A percentile compares a stretch with the other conserved stretches of the same genome.
Conservation (phyloP, 2,888 invertebrate species). For the Gymnosoma rotundatum region DNA sequence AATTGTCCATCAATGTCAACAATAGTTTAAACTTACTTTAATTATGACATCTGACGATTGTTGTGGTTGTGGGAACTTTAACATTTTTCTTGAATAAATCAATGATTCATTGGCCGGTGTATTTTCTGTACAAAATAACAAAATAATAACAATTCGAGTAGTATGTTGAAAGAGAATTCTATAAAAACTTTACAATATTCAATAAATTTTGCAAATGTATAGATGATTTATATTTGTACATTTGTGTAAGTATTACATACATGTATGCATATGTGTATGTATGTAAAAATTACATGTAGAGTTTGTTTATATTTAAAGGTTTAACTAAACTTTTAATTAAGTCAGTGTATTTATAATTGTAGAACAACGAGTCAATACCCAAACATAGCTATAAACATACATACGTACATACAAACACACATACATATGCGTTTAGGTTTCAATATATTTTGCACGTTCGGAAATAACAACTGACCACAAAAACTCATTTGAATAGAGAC, state of each 20-base stretch:
- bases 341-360: background rate
- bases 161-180: background rate
- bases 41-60: background rate
- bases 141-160: background rate
- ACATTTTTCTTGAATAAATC: slow-evolving; percentile 30
- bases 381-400: too few species aligned
- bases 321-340: too few species aligned
- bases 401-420: background rate
- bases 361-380: background rate
- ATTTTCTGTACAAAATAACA: background rate
- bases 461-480: slow-evolving; percentile 6
- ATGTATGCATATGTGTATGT: too few species aligned
- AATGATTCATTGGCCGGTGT: slow-evolving; percentile 45
- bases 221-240: background rate
- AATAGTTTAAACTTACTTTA: slow-evolving; percentile 26
- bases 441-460: slow-evolving; percentile 14
- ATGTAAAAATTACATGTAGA: too few species aligned
- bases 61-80: slow-evolving; percentile 16
- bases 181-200: background rate
- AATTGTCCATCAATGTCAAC: slow-evolving; percentile 38
- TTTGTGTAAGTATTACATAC: too few species aligned
- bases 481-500: slow-evolving; percentile 33
- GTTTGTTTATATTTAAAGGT: too few species aligned
- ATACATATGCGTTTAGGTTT: background rate
- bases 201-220: background rate